Evolutionary conservation across 2,113 vertebrate species (phyloP).

Genomic region (Epinephelus lanceolatus): DNA sequence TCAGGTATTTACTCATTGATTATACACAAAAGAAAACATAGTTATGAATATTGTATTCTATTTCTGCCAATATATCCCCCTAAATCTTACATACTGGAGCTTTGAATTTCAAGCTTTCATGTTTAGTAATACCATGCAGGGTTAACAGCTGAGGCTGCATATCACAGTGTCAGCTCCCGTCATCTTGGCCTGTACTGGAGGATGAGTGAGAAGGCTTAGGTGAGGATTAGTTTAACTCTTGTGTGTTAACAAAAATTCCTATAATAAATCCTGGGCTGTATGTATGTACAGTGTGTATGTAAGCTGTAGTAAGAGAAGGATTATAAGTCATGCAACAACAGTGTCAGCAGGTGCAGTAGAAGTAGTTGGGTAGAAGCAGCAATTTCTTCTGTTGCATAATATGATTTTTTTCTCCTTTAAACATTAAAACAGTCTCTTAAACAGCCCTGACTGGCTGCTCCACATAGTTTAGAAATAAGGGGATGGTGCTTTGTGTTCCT

Average conservation of each 20-base stretch:
- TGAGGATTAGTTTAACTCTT: constrained; percentile 2
- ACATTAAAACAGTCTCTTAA: background rate
- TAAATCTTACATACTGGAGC: too few species aligned
- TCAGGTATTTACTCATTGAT: too few species aligned
- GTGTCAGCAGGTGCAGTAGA: too few species aligned
- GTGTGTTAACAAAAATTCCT: background rate
- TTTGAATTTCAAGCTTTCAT: background rate
- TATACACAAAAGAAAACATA: too few species aligned
- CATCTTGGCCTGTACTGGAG: background rate
- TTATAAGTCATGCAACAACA: too few species aligned
- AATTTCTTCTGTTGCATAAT: too few species aligned
- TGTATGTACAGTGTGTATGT: too few species aligned
- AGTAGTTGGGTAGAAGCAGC: background rate
- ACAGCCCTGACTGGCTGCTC: background rate
- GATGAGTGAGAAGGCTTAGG: constrained; percentile 2
- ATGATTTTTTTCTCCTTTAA: too few species aligned
- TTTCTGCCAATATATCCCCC: too few species aligned
- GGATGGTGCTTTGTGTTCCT: background rate
- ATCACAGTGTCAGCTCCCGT: background rate
- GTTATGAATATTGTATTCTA: too few species aligned
- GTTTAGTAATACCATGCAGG: background rate
- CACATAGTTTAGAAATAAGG: background rate
- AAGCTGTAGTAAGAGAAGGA: too few species aligned
- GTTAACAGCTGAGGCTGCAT: background rate
- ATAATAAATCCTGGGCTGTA: background rate